phyloP scores from a whole-genome alignment of 2,113 vertebrate genomes.

The Sylvilagus bachmani region DNA sequence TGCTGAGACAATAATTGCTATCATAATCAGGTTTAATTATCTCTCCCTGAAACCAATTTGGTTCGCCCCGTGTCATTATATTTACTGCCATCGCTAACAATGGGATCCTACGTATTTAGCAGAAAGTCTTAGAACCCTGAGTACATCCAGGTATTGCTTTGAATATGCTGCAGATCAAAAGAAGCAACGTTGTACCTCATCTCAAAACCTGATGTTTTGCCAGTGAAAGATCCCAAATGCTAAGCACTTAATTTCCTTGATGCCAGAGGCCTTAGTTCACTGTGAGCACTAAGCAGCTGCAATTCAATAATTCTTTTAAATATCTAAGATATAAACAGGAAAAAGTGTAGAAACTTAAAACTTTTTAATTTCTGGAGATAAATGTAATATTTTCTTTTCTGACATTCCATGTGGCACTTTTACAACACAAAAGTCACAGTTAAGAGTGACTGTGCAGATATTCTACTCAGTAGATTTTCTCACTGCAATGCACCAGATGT shows the following conservation, averaged over 20 bases:
- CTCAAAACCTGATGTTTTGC: slow-evolving; percentile 24
- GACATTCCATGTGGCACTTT: slow-evolving; percentile 39
- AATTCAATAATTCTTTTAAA: background rate
- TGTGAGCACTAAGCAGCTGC: background rate
- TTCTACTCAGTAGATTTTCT: slow-evolving; percentile 59
- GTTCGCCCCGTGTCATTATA: background rate
- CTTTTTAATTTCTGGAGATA: background rate
- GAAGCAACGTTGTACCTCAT: background rate
- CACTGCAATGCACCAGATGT: slow-evolving; percentile 46
- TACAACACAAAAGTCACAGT: slow-evolving; percentile 36
- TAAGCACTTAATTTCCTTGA: slow-evolving; percentile 47
- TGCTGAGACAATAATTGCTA: background rate
- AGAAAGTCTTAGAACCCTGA: background rate
- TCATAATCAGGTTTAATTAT: slow-evolving; percentile 43
- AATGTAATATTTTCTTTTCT: slow-evolving; percentile 43
- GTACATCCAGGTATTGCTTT: background rate
- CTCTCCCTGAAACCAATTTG: background rate
- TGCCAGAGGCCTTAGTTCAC: background rate
- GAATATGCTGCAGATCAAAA: background rate
- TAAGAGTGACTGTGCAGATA: slow-evolving; percentile 42
- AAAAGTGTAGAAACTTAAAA: background rate
- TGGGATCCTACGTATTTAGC: background rate
- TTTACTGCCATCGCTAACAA: background rate
- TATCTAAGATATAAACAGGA: slow-evolving; percentile 18
- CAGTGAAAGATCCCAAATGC: background rate